A percentile compares a stretch with the other conserved stretches of the same genome.
Evolutionary conservation across 2,113 vertebrate genomes (phyloP).

Genomic region (Thunnus maccoyii): DNA sequence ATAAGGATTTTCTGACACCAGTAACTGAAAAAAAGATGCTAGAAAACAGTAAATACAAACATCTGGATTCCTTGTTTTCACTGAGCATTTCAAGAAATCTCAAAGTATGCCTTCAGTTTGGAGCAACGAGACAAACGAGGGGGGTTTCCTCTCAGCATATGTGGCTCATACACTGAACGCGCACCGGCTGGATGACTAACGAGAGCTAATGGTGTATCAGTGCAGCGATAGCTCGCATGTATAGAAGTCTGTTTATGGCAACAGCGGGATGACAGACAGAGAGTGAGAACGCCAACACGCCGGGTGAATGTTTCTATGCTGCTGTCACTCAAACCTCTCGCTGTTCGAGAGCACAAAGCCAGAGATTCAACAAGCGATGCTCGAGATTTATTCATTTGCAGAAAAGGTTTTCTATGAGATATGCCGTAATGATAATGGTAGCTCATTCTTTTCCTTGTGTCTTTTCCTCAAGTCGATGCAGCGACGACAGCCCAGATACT

Average conservation of each 20-base stretch:
- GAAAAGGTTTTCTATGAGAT: conserved; percentile 5
- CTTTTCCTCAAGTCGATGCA: not conserved
- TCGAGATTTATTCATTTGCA: conserved; percentile 15
- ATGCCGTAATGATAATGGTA: conserved; percentile 14
- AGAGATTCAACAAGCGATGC: not conserved
- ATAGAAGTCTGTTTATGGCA: conserved; percentile 34
- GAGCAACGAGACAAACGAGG: not conserved
- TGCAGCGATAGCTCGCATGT: not conserved
- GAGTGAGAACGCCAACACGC: conserved; percentile 8
- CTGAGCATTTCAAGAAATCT: not conserved
- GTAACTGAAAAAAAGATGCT: too few species aligned
- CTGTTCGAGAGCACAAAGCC: conserved; percentile 33
- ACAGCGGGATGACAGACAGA: conserved; percentile 10
- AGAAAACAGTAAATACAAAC: too few species aligned
- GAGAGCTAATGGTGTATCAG: not conserved
- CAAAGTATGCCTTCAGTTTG: not conserved
- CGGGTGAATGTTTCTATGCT: not conserved
- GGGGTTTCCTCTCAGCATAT: not conserved
- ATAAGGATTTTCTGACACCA: too few species aligned
- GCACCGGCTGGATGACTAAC: not conserved
- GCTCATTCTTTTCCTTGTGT: not conserved
- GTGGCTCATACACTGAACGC: not conserved
- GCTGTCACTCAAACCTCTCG: conserved; percentile 37
- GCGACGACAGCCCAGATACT: conserved; percentile 15
- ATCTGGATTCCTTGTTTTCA: too few species aligned